These are phyloP conservation scores for Protonibea diacanthus DNA, from an alignment of 2,797 vertebrate genomes.

Conservation along the genomic window DNA sequence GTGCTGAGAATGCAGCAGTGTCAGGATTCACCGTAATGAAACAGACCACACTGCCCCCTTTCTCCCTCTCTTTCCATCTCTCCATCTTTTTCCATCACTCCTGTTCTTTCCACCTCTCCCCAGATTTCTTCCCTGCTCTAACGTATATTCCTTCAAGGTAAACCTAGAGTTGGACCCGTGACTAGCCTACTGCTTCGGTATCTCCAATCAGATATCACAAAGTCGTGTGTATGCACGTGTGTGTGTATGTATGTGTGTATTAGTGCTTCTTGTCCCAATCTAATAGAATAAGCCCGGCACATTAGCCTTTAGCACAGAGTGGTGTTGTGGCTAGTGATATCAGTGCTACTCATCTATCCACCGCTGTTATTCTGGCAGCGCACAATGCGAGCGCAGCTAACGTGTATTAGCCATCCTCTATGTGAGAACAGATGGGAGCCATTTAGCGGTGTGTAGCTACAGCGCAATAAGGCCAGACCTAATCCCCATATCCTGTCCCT, in stretches of 20 bases:
- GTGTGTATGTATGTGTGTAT: slow-evolving; percentile 54
- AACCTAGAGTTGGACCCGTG: slow-evolving; percentile 47
- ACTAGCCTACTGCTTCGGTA: slow-evolving; percentile 52
- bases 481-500: slow-evolving; percentile 86
- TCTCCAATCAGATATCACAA: slow-evolving; percentile 75
- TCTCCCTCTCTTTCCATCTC: slow-evolving; percentile 76
- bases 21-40: slow-evolving; percentile 86
- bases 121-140: slow-evolving; percentile 37
- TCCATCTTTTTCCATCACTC: slow-evolving; percentile 75
- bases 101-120: slow-evolving; percentile 68
- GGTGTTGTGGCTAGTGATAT: slow-evolving; percentile 81
- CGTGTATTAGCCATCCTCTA: slow-evolving; percentile 81
- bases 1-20: slow-evolving; percentile 84
- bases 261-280: slow-evolving; percentile 78
- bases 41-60: slow-evolving; percentile 83
- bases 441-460: slow-evolving; percentile 85
- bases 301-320: slow-evolving; percentile 83
- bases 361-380: slow-evolving; percentile 82
- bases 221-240: slow-evolving; percentile 21
- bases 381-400: slow-evolving; percentile 73
- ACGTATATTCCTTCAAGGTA: slow-evolving; percentile 69
- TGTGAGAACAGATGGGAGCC: slow-evolving; percentile 85
- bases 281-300: slow-evolving; percentile 86
- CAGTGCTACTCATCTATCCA: slow-evolving; percentile 84
- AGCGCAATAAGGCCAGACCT: slow-evolving; percentile 82